These are phyloP conservation scores for Agonopterix arenella DNA, from an alignment of 2,888 invertebrate genomes.

Conservation along the genomic window DNA sequence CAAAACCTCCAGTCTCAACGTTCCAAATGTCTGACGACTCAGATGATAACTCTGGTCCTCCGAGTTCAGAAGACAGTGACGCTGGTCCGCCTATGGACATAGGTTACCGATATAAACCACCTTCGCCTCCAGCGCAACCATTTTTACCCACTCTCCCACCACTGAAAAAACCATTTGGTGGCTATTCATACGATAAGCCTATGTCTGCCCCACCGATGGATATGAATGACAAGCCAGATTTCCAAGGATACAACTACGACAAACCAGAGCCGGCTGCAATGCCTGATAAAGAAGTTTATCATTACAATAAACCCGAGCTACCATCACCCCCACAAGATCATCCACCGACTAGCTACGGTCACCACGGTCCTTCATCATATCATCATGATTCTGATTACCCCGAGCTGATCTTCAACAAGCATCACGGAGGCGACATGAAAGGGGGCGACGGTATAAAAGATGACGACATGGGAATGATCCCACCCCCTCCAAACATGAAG, in stretches of 20 bases:
- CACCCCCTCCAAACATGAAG: conserved; percentile 43
- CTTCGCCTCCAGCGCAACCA: conserved; percentile 28
- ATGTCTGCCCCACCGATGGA: conserved; percentile 26
- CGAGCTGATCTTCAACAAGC: conserved; percentile 50
- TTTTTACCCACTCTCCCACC: conserved; percentile 48
- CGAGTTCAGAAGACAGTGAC: conserved; percentile 27
- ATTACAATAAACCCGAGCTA: conserved; percentile 31
- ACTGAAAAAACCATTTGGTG: conserved; percentile 39
- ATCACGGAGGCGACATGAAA: conserved; percentile 23
- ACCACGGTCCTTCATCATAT: conserved; percentile 33
- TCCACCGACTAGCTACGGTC: conserved; percentile 28
- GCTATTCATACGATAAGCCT: conserved; percentile 61
- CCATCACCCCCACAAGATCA: conserved; percentile 21
- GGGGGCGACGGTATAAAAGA: conserved; percentile 17
- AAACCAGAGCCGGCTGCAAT: conserved; percentile 23
- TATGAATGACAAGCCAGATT: conserved; percentile 38
- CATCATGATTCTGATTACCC: conserved; percentile 47
- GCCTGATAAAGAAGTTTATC: conserved; percentile 13
- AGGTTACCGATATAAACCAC: conserved; percentile 53
- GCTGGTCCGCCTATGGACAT: conserved; percentile 31
- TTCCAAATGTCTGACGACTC: conserved; percentile 6
- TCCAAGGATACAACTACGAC: conserved; percentile 19
- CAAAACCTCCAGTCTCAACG: conserved; percentile 21
- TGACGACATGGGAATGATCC: conserved; percentile 48
- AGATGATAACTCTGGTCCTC: conserved; percentile 21